Evolutionary conservation across 1,140 invertebrate species (phyloP).

Genomic region (Trichonephila clavata): DNA sequence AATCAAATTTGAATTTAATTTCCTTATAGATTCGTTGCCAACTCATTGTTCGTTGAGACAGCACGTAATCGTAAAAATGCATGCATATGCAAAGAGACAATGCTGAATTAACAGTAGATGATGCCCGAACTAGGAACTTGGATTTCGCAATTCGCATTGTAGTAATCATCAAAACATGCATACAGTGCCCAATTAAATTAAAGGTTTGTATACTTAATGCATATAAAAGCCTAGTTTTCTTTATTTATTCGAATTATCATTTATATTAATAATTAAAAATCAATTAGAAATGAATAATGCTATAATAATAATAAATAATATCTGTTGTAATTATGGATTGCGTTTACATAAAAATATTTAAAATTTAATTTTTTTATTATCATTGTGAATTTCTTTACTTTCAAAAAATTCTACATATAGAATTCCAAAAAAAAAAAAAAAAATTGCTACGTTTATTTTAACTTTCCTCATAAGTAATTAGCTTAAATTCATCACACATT

Average conservation of each 20-base stretch:
- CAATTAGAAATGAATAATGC: too few relatives aligned
- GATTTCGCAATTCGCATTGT: constrained; percentile 11
- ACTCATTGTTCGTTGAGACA: constrained; percentile 52
- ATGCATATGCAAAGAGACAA: constrained; percentile 66
- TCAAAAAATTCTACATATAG: too few relatives aligned
- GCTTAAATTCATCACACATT: too few relatives aligned
- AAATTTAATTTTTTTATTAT: too few relatives aligned
- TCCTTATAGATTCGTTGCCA: constrained; percentile 10
- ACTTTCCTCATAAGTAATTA: too few relatives aligned
- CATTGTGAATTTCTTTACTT: too few relatives aligned
- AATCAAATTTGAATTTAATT: constrained; percentile 70
- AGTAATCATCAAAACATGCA: constrained; percentile 8
- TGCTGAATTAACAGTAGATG: constrained; percentile 36
- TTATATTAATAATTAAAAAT: too few relatives aligned
- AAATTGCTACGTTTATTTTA: too few relatives aligned
- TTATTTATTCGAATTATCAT: background rate
- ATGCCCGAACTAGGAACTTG: background rate
- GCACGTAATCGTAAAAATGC: constrained; percentile 44
- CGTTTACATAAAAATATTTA: too few relatives aligned
- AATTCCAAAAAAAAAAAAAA: too few relatives aligned
- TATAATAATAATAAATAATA: too few relatives aligned
- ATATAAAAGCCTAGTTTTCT: background rate
- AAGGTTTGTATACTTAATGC: background rate
- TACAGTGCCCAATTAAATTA: background rate
- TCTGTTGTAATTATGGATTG: too few relatives aligned